A percentile compares a stretch with the other conserved stretches of the same genome.
Evolutionary conservation across 2,113 vertebrate species (phyloP).

Genomic region (Sinocyclocheilus anshuiensis): DNA sequence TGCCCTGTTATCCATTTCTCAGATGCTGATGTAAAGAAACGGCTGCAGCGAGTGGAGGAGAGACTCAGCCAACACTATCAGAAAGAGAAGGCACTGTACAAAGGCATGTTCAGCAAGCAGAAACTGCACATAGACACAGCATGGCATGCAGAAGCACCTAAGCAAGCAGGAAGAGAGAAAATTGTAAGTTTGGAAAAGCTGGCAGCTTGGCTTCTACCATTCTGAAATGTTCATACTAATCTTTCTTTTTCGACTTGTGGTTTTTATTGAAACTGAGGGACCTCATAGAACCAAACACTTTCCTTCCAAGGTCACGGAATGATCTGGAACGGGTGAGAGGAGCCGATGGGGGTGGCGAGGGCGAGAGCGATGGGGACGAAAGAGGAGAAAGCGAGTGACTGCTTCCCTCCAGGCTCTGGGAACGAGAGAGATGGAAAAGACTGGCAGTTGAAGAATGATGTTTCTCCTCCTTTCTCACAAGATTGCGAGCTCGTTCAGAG

Average conservation of each 20-base stretch:
- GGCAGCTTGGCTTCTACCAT: conserved; percentile 40
- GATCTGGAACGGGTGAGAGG: conserved; percentile 77
- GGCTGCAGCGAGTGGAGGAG: conserved; percentile 82
- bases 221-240: conserved; percentile 42
- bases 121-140: conserved; percentile 69
- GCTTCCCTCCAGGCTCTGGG: conserved; percentile 77
- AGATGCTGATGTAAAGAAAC: conserved; percentile 83
- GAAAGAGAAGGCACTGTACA: conserved; percentile 83
- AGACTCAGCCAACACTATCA: conserved; percentile 78
- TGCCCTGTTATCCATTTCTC: conserved; percentile 25
- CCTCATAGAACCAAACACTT: conserved; percentile 79
- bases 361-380: conserved; percentile 77
- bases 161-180: conserved; percentile 50
- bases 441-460: conserved; percentile 76
- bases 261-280: conserved; percentile 76
- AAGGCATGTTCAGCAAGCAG: conserved; percentile 81
- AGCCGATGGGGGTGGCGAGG: conserved; percentile 70
- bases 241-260: conserved; percentile 76
- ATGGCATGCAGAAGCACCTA: conserved; percentile 74
- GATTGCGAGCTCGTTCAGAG: conserved; percentile 63
- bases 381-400: conserved; percentile 75
- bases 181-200: conserved; percentile 33
- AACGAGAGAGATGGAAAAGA: conserved; percentile 78
- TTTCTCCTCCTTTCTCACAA: conserved; percentile 70
- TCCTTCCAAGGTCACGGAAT: conserved; percentile 79